A percentile compares a stretch with the other conserved stretches of the same genome.
Conservation (phyloP, 2,113 vertebrate genomes). For the Eretmochelys imbricata region DNA sequence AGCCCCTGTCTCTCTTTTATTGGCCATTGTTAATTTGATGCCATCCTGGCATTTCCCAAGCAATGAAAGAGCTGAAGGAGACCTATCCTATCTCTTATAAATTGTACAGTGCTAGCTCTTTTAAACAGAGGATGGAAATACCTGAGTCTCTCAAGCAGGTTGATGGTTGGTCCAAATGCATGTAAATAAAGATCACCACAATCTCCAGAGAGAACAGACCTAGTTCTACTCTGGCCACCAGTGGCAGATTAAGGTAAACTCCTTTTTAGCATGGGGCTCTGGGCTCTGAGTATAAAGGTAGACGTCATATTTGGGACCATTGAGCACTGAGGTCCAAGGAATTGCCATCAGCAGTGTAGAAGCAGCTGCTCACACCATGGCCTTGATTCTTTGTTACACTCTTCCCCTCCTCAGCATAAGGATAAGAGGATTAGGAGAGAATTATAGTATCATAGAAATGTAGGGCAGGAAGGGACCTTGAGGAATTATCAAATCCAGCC, state of each 20-base stretch:
- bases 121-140: not conserved
- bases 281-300: no score
- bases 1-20: not conserved
- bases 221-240: not conserved
- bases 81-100: not conserved
- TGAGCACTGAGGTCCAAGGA: not conserved
- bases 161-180: not conserved
- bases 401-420: not conserved
- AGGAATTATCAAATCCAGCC: no score
- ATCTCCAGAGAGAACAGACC: conserved; percentile 1
- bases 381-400: not conserved
- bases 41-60: not conserved
- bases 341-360: not conserved
- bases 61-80: not conserved
- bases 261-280: rapidly evolving
- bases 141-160: not conserved
- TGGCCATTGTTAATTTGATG: not conserved
- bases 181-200: rapidly evolving
- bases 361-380: not conserved
- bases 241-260: not conserved
- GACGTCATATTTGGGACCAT: not conserved
- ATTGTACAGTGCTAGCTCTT: not conserved
- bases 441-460: no score
- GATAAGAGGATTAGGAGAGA: not conserved
- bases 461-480: no score